Evolutionary conservation across 2,113 vertebrate species (phyloP), one percentile per base, ranked within the genome.

Genomic region (Bubo blakistoni): DNA sequence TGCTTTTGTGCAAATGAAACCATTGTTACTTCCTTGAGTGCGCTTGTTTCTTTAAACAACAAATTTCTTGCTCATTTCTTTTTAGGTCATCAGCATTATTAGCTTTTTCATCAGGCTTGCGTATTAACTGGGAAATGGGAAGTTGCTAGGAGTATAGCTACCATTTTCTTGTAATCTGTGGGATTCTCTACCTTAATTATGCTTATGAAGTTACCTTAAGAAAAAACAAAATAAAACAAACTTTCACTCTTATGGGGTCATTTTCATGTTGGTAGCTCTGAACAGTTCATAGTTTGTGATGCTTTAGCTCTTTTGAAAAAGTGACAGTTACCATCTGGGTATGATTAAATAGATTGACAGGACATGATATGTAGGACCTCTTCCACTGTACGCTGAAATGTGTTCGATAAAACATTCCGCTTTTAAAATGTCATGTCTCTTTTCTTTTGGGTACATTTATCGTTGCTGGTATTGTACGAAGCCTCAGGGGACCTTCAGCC

Each of bases 211-310:
- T 71, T 73, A 55, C 29, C 52, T 69, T 24, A 55, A 44, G 29
- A 54, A 67, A 88, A 83, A 69, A 0, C 1, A 61, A 78, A 32
- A 1, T 2, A 38, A 58, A 40, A 17, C 15, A 57, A 34, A 40
- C 24, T 9, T 4, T 0, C 3, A 9, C 11, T 54, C 1, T 4
- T 73, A 54, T n/a, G n/a, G 16, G 14, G 6, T 78, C 1, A 13
- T 65, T 90, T 83, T 89, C 22, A 6, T 40, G 13, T 42, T 44
- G 55, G 16, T 90, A 84, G 34, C 44, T 86, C n/a, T 89, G 34
- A 86, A 26, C 20, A 70, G 20, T 59, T 90, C 8, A 21, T 5
- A 55, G 18, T 67, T 89, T 32, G 12, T n/a, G 65, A 78, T 49
- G 22, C 27, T 81, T 67, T 63, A 52, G 9, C 25, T 27, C 12